These are phyloP conservation scores for Pterostichus madidus DNA, from an alignment of 2,888 invertebrate genomes.

Conservation along the genomic window DNA sequence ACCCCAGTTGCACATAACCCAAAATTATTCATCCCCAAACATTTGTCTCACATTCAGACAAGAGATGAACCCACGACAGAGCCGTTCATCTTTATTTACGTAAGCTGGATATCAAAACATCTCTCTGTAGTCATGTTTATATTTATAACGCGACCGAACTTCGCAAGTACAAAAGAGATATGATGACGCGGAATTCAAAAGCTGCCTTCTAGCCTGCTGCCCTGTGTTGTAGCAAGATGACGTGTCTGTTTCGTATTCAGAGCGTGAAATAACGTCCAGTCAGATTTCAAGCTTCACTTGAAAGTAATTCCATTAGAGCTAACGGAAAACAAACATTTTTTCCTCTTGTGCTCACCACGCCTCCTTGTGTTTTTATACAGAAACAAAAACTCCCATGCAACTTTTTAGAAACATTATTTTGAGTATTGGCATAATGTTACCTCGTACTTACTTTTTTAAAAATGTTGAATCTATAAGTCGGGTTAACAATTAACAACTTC, in stretches of 20 bases:
- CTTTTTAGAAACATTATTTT: not conserved
- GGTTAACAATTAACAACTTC: no score
- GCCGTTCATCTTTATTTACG: constrained; percentile 51
- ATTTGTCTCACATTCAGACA: constrained; percentile 21
- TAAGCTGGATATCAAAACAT: constrained; percentile 45
- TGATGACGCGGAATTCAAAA: constrained; percentile 44
- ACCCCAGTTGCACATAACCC: constrained; percentile 39
- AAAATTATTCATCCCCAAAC: constrained; percentile 42
- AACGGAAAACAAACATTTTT: constrained; percentile 38
- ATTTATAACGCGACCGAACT: constrained; percentile 48
- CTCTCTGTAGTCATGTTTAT: constrained; percentile 47
- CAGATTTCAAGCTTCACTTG: constrained; percentile 60
- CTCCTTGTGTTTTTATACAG: not conserved
- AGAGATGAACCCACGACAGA: constrained; percentile 6
- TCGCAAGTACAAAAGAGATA: constrained; percentile 48
- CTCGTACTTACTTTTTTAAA: no score
- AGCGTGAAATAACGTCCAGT: constrained; percentile 62
- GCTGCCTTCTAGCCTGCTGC: constrained; percentile 5
- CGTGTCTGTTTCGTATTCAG: constrained; percentile 54
- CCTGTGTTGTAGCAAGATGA: constrained; percentile 31
- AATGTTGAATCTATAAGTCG: no score
- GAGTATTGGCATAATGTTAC: no score
- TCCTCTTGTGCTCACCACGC: constrained; percentile 9
- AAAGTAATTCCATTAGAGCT: constrained; percentile 58
- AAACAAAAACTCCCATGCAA: constrained; percentile 5